Percentiles rank a stretch among this genome's conserved stretches.
Conservation (phyloP, 2,113 vertebrate genomes). For the Cyprinodon variegatus region DNA sequence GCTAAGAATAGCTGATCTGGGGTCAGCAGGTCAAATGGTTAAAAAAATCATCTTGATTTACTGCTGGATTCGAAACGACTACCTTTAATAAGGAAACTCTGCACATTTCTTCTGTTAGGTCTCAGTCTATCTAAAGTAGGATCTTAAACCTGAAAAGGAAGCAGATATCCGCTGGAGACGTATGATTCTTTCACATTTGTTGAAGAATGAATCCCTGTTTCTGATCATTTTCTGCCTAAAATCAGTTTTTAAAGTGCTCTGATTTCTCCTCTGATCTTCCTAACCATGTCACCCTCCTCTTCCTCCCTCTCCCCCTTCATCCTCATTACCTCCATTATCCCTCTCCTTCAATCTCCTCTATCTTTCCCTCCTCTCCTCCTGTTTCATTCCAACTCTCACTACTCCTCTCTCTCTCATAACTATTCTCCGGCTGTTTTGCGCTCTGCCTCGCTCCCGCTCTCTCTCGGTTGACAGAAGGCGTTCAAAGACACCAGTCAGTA, state of each 20-base stretch:
- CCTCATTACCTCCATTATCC: constrained; percentile 15
- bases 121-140: background rate
- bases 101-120: background rate
- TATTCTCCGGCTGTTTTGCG: constrained; percentile 81
- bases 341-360: constrained; percentile 15
- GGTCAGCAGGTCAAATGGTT: too few relatives aligned
- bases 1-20: too few relatives aligned
- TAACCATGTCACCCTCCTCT: constrained; percentile 1
- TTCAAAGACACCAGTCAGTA: constrained; percentile 99
- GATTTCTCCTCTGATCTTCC: background rate
- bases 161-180: background rate
- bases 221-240: background rate
- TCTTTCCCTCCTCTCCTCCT: constrained; percentile 33
- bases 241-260: background rate
- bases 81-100: background rate
- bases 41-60: background rate
- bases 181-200: background rate
- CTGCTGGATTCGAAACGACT: background rate
- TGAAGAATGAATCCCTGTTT: background rate
- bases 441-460: constrained; percentile 61
- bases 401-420: constrained; percentile 75
- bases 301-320: constrained; percentile 11
- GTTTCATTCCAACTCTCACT: constrained; percentile 54
- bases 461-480: constrained; percentile 91
- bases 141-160: background rate